Percentiles rank a stretch among this genome's conserved stretches.
These are phyloP conservation scores for Lepidonotus clava DNA, from an alignment of 2,888 invertebrate genomes.

Conservation along the genomic window DNA sequence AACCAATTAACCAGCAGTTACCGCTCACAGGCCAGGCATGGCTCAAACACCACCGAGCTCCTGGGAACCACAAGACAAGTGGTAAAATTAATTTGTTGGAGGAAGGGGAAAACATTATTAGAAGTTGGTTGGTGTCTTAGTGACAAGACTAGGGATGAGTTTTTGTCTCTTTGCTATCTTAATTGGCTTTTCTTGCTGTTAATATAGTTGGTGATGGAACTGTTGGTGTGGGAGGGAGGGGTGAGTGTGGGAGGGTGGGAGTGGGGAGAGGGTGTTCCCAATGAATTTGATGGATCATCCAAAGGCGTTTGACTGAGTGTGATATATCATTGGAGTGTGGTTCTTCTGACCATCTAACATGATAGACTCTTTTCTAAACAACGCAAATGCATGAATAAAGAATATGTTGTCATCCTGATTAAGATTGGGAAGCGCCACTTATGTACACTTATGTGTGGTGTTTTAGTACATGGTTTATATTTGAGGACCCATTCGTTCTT, in stretches of 20 bases:
- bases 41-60: not conserved
- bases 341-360: too few species aligned
- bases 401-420: too few species aligned
- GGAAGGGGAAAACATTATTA: not conserved
- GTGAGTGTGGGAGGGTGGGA: not conserved
- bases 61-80: not conserved
- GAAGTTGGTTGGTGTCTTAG: not conserved
- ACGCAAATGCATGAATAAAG: too few species aligned
- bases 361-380: too few species aligned
- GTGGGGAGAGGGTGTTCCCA: not conserved
- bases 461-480: too few species aligned
- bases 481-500: too few species aligned
- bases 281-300: not conserved
- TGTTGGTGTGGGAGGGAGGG: not conserved
- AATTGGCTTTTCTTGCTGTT: not conserved
- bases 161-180: not conserved
- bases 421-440: too few species aligned
- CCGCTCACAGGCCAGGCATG: not conserved
- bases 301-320: conserved; percentile 7
- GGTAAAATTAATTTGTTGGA: not conserved
- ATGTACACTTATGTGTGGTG: too few species aligned
- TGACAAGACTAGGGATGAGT: not conserved
- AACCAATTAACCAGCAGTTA: not conserved
- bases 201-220: conserved; percentile 23
- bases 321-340: conserved; percentile 20